Evolutionary conservation across 2,888 invertebrate species (phyloP), one percentile per base, ranked within the genome.

Genomic region (Dermolepida albohirtum): DNA sequence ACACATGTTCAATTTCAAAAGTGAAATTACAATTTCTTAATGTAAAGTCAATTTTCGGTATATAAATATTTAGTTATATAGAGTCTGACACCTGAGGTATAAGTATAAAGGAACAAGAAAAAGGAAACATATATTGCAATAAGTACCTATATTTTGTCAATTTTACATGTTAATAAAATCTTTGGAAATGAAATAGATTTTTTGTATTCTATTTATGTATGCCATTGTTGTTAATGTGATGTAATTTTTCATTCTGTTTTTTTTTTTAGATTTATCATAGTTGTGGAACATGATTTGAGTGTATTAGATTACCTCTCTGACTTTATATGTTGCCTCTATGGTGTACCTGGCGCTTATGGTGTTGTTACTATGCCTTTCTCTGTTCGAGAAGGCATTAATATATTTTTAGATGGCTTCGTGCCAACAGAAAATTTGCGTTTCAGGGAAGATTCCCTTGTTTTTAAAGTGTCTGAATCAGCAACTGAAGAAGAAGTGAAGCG

Each of bases 351-450:
- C 77, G 98, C 97, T 76, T 99, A 99, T 83, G 99, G 99, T 75
- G 99, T 99, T 65, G 99, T 99, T 70, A 99, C 99, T 83, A 96
- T 98, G 96, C 99, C 99, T 62, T 98, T 97, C 87, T 98, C 98
- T 22, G 99, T 99, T 6, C 89, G 99, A 77, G 99, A 99, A 94
- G 99, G 98, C 88, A 99, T 99, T 79, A 99, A 99, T 83, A 98
- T 99, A 79, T 99, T 99, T 87, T 88, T 99, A 78, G 99, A 99
- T 84, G 99, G 99, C 55, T 99, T 98, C 85, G 97, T 99, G 17
- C 98, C 98, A 16, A 98, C 99, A 12, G 99, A 99, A 85, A 99
- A 99, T 85, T 90, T 99, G 85, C 90, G 99, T 80, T 99, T 99
- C 88, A 90, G 99, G 70, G 98, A 99, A 75, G 94, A 96, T 82